These are phyloP conservation scores for Zaprionus kolodkinae DNA, from an alignment of 1,140 invertebrate genomes.

Conservation along the genomic window DNA sequence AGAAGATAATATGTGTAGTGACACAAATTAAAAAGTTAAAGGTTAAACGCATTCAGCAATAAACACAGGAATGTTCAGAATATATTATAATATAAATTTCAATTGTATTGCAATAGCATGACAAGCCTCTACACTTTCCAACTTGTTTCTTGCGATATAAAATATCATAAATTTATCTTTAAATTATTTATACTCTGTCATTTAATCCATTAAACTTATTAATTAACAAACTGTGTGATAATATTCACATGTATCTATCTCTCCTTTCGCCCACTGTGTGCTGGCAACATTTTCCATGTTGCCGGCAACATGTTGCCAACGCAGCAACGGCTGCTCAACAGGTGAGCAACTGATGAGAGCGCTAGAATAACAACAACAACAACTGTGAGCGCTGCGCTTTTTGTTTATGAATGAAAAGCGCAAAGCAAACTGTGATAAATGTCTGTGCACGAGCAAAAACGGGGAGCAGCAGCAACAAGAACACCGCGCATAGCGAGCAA, in stretches of 20 bases:
- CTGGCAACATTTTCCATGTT: conserved; percentile 23
- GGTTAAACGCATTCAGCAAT: not conserved
- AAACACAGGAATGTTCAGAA: not conserved
- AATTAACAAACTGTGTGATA: too few relatives aligned
- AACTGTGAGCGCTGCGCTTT: conserved; percentile 56
- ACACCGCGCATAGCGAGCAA: conserved; percentile 4
- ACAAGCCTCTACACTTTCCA: not conserved
- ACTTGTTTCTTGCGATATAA: not conserved
- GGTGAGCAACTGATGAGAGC: conserved; percentile 43
- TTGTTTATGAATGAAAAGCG: conserved; percentile 78
- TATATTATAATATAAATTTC: not conserved
- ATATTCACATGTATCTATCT: too few relatives aligned
- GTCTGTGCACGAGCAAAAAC: conserved; percentile 56
- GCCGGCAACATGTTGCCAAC: conserved; percentile 45
- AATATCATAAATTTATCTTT: too few relatives aligned
- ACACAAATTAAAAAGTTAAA: not conserved
- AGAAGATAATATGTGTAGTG: not conserved
- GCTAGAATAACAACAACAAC: conserved; percentile 22
- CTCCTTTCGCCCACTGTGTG: not conserved
- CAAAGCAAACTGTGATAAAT: conserved; percentile 70
- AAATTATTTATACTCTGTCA: too few relatives aligned
- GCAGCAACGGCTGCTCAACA: conserved; percentile 53
- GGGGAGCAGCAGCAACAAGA: conserved; percentile 23
- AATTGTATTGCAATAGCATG: not conserved
- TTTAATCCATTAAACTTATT: too few relatives aligned